Conservation (phyloP, 2,113 vertebrate genomes). For the Crotalus helleri region DNA sequence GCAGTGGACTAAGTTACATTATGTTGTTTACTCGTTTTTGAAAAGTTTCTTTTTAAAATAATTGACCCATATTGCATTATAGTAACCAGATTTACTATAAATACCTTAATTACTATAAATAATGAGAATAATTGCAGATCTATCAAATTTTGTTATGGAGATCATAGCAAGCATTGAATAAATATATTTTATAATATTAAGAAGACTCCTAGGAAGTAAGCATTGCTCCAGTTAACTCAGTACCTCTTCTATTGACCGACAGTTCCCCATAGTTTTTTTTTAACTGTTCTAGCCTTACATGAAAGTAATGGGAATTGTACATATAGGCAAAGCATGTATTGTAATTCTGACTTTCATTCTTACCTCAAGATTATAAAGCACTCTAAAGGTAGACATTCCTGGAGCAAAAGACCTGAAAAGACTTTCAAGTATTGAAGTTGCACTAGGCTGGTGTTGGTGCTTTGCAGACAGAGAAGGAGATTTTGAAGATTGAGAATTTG, state of each 20-base stretch:
- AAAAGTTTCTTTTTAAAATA: not conserved
- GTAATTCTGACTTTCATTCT: constrained; percentile 10
- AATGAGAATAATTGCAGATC: not conserved
- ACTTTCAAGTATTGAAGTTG: constrained; percentile 92
- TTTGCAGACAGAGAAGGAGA: constrained; percentile 94
- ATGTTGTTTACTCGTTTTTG: not conserved
- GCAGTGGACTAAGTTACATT: not conserved
- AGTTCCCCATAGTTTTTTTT: not conserved
- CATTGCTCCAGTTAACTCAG: not conserved
- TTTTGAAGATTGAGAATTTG: constrained; percentile 87
- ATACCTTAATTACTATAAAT: not conserved
- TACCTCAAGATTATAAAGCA: constrained; percentile 98
- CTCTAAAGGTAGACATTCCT: constrained; percentile 98
- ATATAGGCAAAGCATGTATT: not conserved
- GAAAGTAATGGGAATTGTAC: not conserved
- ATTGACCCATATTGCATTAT: not conserved
- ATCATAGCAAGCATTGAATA: not conserved
- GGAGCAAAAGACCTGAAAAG: constrained; percentile 95
- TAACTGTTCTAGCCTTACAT: not conserved
- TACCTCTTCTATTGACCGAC: not conserved
- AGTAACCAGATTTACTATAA: not conserved
- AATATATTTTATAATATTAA: not conserved
- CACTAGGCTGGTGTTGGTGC: constrained; percentile 95
- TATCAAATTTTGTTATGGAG: not conserved
- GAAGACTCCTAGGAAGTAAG: not conserved